Percentiles rank a stretch among this genome's conserved stretches.
Evolutionary conservation across 2,888 invertebrate genomes (phyloP).

Genomic region (Elysia crispata): DNA sequence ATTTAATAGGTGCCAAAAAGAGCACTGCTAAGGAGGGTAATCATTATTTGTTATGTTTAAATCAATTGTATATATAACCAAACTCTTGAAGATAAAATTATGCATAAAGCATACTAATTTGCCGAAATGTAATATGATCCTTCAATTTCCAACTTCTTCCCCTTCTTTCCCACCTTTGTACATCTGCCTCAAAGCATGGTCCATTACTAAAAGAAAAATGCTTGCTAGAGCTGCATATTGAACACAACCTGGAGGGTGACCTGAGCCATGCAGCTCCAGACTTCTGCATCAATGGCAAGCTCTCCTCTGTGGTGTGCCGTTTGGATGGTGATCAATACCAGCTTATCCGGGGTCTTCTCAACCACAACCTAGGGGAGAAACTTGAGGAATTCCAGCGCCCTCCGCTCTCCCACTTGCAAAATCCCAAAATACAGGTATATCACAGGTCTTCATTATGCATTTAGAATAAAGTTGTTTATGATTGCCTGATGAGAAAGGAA

Average conservation of each 20-base stretch:
- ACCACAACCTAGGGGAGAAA: slow-evolving; percentile 92
- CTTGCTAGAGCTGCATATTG: slow-evolving; percentile 87
- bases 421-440: slow-evolving; percentile 77
- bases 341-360: slow-evolving; percentile 89
- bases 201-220: slow-evolving; percentile 84
- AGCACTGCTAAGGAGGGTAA: no score
- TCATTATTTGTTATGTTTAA: no score
- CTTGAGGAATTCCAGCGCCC: slow-evolving; percentile 80
- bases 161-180: slow-evolving; percentile 6
- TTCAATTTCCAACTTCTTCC: no score
- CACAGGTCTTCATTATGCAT: no score
- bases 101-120: no score
- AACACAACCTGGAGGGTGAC: slow-evolving; percentile 86
- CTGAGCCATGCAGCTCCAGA: slow-evolving; percentile 83
- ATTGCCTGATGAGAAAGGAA: no score
- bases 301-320: slow-evolving; percentile 90
- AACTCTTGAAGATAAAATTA: no score
- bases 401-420: slow-evolving; percentile 76
- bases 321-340: slow-evolving; percentile 91
- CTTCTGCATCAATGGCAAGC: slow-evolving; percentile 88
- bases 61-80: no score
- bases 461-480: no score
- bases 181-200: slow-evolving; percentile 59
- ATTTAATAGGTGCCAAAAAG: no score
- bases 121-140: no score